These are phyloP conservation scores for Eleginops maclovinus DNA, from an alignment of 2,113 vertebrate genomes.

Conservation along the genomic window DNA sequence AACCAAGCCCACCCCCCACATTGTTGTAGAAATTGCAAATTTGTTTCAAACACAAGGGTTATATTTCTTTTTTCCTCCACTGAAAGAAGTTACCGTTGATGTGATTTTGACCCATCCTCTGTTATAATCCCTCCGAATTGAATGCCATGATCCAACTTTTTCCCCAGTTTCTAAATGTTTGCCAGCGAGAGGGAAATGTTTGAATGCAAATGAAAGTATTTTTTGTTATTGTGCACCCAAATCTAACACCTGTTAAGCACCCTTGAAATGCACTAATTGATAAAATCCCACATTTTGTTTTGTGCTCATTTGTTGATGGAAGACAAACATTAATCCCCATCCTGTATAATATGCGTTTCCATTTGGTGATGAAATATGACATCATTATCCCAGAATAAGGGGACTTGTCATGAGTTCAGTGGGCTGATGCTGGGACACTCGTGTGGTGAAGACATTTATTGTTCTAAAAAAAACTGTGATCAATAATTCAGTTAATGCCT, in stretches of 20 bases:
- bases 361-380: neutral
- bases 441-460: slow-evolving; percentile 72
- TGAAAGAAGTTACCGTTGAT: too few relatives aligned
- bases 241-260: neutral
- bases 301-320: neutral
- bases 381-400: neutral
- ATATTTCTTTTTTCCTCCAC: too few relatives aligned
- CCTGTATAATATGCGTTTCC: neutral
- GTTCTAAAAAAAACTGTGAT: slow-evolving; percentile 57
- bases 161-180: too few relatives aligned
- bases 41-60: too few relatives aligned
- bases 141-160: neutral
- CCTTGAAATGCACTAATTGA: neutral
- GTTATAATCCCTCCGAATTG: neutral
- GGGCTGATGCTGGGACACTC: slow-evolving; percentile 13
- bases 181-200: too few relatives aligned
- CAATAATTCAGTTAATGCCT: slow-evolving; percentile 69
- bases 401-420: neutral
- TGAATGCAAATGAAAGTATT: neutral
- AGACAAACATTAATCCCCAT: neutral
- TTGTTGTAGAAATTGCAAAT: too few relatives aligned
- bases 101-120: neutral
- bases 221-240: neutral
- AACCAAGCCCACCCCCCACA: too few relatives aligned
- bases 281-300: neutral